Evolutionary conservation across 2,113 vertebrate species (phyloP).

Genomic region (Corythoichthys haematopterus): DNA sequence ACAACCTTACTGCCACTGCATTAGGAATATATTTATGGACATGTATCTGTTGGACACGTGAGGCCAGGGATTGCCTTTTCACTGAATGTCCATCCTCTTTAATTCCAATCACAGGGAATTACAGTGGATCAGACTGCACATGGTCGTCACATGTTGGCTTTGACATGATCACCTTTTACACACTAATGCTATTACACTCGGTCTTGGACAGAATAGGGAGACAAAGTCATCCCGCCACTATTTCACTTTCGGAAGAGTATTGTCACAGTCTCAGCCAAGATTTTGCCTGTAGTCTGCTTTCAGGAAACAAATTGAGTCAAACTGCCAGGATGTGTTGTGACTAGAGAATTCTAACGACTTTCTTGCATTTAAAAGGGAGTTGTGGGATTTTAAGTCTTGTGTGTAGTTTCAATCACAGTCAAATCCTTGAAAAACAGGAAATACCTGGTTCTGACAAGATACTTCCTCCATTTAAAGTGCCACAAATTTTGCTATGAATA

Average conservation of each 20-base stretch:
- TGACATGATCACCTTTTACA: neutral
- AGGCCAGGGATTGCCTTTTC: neutral
- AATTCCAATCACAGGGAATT: constrained; percentile 1
- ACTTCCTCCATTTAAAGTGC: neutral
- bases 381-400: neutral
- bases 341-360: neutral
- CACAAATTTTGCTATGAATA: neutral
- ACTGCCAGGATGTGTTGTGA: neutral
- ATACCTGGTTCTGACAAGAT: neutral
- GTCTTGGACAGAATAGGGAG: neutral
- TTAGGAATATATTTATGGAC: constrained; percentile 1
- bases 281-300: neutral
- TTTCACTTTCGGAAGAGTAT: neutral
- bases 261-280: neutral
- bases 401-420: neutral
- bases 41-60: neutral
- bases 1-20: neutral
- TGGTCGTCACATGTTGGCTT: constrained; percentile 1
- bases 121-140: neutral
- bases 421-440: neutral
- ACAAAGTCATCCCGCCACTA: neutral
- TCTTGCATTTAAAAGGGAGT: neutral
- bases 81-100: neutral
- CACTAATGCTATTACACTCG: neutral
- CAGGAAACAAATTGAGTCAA: neutral